Evolutionary conservation across 2,113 vertebrate genomes (phyloP).

Genomic region (Psephotus haematonotus): DNA sequence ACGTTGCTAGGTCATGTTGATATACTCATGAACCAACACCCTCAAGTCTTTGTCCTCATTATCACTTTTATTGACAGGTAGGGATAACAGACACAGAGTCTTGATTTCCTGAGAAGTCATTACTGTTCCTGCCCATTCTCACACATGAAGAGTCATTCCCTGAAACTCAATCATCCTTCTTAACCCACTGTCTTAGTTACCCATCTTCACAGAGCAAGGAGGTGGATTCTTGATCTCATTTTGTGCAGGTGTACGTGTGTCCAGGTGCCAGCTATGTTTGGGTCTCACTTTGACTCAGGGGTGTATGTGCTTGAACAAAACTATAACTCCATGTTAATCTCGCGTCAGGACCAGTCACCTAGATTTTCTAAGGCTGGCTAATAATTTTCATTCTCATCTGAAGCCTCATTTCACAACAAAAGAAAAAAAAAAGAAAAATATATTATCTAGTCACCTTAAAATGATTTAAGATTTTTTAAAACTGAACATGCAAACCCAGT

Average conservation of each 20-base stretch:
- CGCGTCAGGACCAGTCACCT: background rate
- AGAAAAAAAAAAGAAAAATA: background rate
- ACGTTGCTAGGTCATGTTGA: background rate
- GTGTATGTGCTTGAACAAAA: background rate
- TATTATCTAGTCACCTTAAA: background rate
- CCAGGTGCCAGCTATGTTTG: background rate
- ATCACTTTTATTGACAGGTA: background rate
- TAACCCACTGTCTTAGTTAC: background rate
- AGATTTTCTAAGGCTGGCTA: background rate
- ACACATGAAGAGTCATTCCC: background rate
- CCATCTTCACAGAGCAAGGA: background rate
- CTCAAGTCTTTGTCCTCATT: background rate
- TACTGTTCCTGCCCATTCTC: background rate
- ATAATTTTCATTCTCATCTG: background rate
- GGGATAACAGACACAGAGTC: background rate
- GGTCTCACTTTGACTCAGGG: background rate
- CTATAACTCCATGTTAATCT: background rate
- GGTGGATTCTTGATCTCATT: background rate
- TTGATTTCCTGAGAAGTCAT: background rate
- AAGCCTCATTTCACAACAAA: background rate
- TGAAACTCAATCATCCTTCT: background rate
- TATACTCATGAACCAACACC: background rate
- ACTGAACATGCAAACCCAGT: background rate
- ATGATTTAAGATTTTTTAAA: background rate
- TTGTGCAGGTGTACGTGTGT: background rate